These are phyloP conservation scores for Gryon sp. DNA, from an alignment of 1,140 invertebrate species.

Conservation along the genomic window DNA sequence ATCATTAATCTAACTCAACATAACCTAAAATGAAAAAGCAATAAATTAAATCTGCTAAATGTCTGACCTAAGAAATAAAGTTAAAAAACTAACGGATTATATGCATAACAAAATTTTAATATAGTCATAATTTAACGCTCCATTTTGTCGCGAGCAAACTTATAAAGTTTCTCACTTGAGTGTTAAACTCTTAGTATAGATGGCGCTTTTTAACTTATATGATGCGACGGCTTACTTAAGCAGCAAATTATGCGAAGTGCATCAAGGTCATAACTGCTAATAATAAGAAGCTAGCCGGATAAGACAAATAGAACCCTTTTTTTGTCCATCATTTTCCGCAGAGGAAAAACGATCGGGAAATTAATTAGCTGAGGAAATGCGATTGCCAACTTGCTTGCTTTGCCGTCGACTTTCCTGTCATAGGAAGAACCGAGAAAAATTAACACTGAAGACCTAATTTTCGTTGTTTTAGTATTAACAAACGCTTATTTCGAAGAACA, in stretches of 20 bases:
- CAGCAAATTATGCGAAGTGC: not conserved
- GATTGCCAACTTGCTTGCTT: conserved; percentile 3
- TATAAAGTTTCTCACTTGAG: conserved; percentile 6
- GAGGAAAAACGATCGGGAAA: not conserved
- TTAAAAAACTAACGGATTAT: not conserved
- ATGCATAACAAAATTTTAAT: not conserved
- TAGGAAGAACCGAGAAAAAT: not conserved
- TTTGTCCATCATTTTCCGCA: not conserved
- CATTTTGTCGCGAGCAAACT: not conserved
- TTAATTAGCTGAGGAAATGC: conserved; percentile 7
- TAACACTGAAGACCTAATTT: too few species aligned
- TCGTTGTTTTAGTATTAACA: too few species aligned
- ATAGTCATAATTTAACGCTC: not conserved
- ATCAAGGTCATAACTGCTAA: not conserved
- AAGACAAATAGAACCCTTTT: conserved; percentile 1
- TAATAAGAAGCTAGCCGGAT: conserved; percentile 9
- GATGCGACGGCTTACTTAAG: too few species aligned
- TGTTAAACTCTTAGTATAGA: not conserved
- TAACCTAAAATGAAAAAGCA: not conserved
- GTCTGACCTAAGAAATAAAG: not conserved
- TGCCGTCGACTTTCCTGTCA: not conserved
- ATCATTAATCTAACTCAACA: not conserved
- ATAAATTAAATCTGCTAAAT: not conserved
- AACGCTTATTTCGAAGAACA: too few species aligned
- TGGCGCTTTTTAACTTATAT: too few species aligned